phyloP scores from a whole-genome alignment of 2,888 invertebrate species.

The Homarus gammarus region DNA sequence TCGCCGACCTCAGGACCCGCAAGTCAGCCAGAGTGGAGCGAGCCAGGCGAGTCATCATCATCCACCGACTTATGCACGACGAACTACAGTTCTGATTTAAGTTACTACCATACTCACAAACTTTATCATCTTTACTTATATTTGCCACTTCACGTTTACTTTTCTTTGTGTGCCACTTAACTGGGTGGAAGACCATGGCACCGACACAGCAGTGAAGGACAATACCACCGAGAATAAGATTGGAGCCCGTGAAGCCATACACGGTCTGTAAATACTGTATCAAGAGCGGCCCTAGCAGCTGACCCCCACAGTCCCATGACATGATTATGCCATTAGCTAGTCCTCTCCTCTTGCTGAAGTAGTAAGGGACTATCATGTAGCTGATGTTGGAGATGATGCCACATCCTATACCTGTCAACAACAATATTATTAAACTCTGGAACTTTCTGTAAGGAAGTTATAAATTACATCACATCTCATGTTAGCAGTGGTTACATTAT shows the following conservation, averaged over 20 bases:
- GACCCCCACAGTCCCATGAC: slow-evolving; percentile 41
- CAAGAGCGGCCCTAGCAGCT: slow-evolving; percentile 40
- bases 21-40: slow-evolving; percentile 3
- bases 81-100: not conserved
- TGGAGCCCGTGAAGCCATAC: slow-evolving; percentile 50
- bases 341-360: slow-evolving; percentile 61
- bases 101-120: not conserved
- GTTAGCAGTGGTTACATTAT: too few species aligned
- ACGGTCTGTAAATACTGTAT: slow-evolving; percentile 40
- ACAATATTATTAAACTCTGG: too few species aligned
- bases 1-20: slow-evolving; percentile 4
- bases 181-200: slow-evolving; percentile 60
- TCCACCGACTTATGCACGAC: too few species aligned
- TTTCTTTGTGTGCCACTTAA: slow-evolving; percentile 49
- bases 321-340: slow-evolving; percentile 55
- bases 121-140: not conserved
- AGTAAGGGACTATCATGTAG: slow-evolving; percentile 58
- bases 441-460: not conserved
- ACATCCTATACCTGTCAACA: slow-evolving; percentile 24
- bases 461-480: too few species aligned
- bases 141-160: not conserved
- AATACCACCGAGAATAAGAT: slow-evolving; percentile 58
- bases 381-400: slow-evolving; percentile 46
- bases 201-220: slow-evolving; percentile 53
- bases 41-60: not conserved